A percentile compares a stretch with the other conserved stretches of the same genome.
phyloP scores from a whole-genome alignment of 1,140 invertebrate genomes.

The Anthonomus grandis region DNA sequence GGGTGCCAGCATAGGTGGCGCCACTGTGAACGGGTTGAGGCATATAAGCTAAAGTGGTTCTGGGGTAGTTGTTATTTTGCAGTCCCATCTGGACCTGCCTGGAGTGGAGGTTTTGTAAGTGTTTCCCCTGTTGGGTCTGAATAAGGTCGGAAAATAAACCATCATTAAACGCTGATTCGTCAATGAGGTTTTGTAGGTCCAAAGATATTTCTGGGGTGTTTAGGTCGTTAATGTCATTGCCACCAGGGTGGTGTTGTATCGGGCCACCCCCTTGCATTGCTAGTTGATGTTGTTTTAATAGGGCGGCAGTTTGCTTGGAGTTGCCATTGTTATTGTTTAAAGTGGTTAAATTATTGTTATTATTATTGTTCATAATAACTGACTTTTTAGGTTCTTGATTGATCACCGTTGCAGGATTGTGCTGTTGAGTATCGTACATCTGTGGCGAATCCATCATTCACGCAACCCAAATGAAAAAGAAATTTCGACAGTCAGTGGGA shows the following conservation, averaged over 20 bases:
- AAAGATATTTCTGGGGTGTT: constrained; percentile 85
- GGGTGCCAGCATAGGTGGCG: constrained; percentile 60
- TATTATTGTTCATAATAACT: constrained; percentile 47
- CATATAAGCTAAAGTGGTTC: constrained; percentile 80
- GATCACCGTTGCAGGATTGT: constrained; percentile 43
- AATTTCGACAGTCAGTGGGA: constrained; percentile 36
- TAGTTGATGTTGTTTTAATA: constrained; percentile 51
- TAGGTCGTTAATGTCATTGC: constrained; percentile 82
- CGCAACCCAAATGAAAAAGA: too few species aligned
- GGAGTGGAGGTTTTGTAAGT: constrained; percentile 50
- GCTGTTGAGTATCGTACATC: constrained; percentile 62
- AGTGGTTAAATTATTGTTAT: constrained; percentile 44
- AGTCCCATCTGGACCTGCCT: constrained; percentile 50
- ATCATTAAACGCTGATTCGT: constrained; percentile 81
- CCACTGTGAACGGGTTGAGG: constrained; percentile 85
- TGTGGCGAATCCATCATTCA: constrained; percentile 71
- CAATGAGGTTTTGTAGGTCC: constrained; percentile 83
- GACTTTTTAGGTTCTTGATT: constrained; percentile 46
- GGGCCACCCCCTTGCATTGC: too few species aligned
- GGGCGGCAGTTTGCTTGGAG: constrained; percentile 45
- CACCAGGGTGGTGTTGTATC: constrained; percentile 65
- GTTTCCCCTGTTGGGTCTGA: constrained; percentile 56
- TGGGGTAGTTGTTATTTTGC: constrained; percentile 51
- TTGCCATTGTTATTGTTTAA: constrained; percentile 48
- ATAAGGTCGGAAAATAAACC: constrained; percentile 78